Evolutionary conservation across 2,888 invertebrate genomes (phyloP).

Genomic region (Ellobium chinense): DNA sequence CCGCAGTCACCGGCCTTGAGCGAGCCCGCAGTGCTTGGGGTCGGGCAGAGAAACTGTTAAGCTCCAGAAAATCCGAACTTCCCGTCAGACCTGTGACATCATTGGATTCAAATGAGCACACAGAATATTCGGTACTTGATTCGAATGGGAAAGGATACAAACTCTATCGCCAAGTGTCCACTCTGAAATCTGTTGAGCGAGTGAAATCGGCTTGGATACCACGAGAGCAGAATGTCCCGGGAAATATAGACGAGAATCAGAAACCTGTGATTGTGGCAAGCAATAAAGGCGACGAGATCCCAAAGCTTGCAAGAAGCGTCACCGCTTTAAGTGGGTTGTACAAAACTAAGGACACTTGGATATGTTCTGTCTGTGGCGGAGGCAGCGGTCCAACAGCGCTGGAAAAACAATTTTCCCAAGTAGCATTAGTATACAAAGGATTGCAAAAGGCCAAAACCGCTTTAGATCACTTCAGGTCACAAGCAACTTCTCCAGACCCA

Average conservation of each 20-base stretch:
- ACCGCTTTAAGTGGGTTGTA: not conserved
- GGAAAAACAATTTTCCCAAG: not conserved
- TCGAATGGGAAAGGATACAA: not conserved
- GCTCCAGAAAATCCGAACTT: not conserved
- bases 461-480: not conserved
- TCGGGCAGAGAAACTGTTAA: not conserved
- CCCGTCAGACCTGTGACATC: not conserved
- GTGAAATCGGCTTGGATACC: not conserved
- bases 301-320: conserved; percentile 2
- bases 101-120: not conserved
- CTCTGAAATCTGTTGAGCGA: not conserved
- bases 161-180: not conserved
- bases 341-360: conserved; percentile 6
- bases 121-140: not conserved
- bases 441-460: conserved; percentile 1
- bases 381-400: not conserved
- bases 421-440: not conserved
- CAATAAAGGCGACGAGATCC: not conserved
- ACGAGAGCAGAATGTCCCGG: not conserved
- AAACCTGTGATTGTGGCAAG: not conserved
- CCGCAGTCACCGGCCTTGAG: not conserved
- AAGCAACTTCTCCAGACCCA: not conserved
- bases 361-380: conserved; percentile 3
- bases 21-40: conserved; percentile 3
- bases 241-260: not conserved